Conservation (phyloP, 2,888 invertebrate genomes). For the Corythucha ciliata region DNA sequence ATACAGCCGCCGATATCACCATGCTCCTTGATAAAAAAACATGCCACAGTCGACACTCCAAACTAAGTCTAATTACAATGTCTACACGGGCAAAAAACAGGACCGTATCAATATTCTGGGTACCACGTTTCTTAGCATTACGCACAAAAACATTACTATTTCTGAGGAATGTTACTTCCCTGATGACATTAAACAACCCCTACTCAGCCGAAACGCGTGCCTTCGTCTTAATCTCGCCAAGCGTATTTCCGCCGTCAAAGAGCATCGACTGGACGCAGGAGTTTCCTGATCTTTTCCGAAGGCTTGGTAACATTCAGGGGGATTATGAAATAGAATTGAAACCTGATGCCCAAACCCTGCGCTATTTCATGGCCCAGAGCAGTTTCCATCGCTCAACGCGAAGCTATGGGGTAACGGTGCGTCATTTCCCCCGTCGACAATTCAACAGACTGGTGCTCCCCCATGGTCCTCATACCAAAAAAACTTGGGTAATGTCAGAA, state of each 20-base stretch:
- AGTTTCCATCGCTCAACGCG: neutral
- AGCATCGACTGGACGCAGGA: conserved; percentile 1
- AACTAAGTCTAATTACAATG: neutral
- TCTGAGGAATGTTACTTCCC: conserved; percentile 2
- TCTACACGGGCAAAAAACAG: conserved; percentile 1
- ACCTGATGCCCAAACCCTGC: conserved; percentile 2
- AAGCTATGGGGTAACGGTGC: conserved; percentile 2
- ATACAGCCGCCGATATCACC: conserved; percentile 15
- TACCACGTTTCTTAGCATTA: neutral
- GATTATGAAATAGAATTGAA: conserved; percentile 12
- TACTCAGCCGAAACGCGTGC: conserved; percentile 12
- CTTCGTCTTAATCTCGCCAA: conserved; percentile 6
- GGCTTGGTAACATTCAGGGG: conserved; percentile 7
- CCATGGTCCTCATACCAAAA: conserved; percentile 15
- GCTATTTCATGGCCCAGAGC: conserved; percentile 9
- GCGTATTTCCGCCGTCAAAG: neutral
- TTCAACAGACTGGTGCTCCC: conserved; percentile 21
- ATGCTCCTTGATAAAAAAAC: no score
- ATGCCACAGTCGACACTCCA: no score
- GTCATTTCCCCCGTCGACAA: conserved; percentile 12
- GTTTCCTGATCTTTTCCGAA: conserved; percentile 6
- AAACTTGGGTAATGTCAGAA: conserved; percentile 11
- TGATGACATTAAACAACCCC: no score
- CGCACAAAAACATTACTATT: neutral
- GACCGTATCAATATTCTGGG: conserved; percentile 4